These are phyloP conservation scores for Rhingia campestris DNA, from an alignment of 2,888 invertebrate genomes.

Conservation along the genomic window DNA sequence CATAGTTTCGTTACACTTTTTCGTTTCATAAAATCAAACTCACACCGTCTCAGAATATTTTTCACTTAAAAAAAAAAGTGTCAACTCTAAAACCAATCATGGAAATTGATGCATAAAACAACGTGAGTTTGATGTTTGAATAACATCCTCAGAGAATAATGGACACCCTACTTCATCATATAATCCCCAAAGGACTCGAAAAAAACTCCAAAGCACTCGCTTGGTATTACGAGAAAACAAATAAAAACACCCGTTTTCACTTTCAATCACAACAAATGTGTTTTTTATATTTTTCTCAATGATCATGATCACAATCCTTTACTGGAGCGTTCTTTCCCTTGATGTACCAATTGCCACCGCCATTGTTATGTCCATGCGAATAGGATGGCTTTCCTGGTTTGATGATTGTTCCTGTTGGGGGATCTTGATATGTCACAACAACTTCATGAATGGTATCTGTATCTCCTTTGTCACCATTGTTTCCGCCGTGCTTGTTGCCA, in stretches of 20 bases:
- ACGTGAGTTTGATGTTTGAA: too few relatives aligned
- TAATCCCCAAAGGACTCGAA: too few relatives aligned
- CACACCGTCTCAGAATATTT: too few relatives aligned
- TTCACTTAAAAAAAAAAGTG: too few relatives aligned
- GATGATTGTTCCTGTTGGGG: not conserved
- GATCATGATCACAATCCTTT: constrained; percentile 9
- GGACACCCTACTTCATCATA: too few relatives aligned
- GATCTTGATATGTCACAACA: constrained; percentile 14
- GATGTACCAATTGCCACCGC: constrained; percentile 10
- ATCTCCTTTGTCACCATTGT: not conserved
- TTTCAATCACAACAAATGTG: not conserved
- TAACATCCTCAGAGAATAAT: too few relatives aligned
- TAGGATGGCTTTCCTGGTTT: not conserved
- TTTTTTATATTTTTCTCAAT: not conserved
- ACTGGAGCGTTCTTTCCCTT: constrained; percentile 5
- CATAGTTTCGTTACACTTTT: too few relatives aligned
- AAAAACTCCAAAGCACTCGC: too few relatives aligned
- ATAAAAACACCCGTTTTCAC: not conserved
- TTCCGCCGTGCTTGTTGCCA: not conserved
- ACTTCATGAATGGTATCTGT: constrained; percentile 5
- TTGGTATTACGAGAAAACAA: too few relatives aligned
- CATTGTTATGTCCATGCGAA: not conserved
- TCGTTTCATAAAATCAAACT: too few relatives aligned
- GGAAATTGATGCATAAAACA: too few relatives aligned
- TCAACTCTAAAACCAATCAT: too few relatives aligned